Conservation (phyloP, 2,888 invertebrate genomes). For the Pocota personata region DNA sequence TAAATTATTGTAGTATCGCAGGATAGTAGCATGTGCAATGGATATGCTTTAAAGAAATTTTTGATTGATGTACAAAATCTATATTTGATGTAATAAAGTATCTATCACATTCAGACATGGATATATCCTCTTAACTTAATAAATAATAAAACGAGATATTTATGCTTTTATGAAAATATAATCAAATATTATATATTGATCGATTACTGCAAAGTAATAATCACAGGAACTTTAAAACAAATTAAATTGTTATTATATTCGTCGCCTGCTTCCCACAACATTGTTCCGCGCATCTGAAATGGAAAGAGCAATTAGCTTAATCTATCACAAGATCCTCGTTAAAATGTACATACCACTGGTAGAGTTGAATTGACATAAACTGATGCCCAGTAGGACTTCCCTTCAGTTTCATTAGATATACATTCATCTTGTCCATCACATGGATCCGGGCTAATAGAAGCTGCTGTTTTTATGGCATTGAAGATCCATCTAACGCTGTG, state of each 20-base stretch:
- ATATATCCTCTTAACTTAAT: not conserved
- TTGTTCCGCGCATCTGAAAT: slow-evolving; percentile 81
- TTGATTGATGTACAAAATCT: no score
- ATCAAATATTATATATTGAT: slow-evolving; percentile 15
- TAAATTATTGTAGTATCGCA: no score
- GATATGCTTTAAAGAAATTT: no score
- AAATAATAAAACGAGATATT: slow-evolving; percentile 9
- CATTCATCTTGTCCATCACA: slow-evolving; percentile 79
- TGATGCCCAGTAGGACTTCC: slow-evolving; percentile 79
- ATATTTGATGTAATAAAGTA: no score
- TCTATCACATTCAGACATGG: not conserved
- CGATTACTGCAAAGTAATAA: slow-evolving; percentile 27
- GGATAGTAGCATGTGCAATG: no score
- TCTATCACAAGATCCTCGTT: not conserved
- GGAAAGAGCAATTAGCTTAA: not conserved
- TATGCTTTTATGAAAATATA: slow-evolving; percentile 21
- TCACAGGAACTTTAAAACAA: slow-evolving; percentile 80
- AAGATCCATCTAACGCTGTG: slow-evolving; percentile 80
- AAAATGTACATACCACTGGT: slow-evolving; percentile 78
- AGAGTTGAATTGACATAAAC: slow-evolving; percentile 78
- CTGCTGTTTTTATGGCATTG: slow-evolving; percentile 78
- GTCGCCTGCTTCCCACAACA: slow-evolving; percentile 80
- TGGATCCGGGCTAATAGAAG: slow-evolving; percentile 80
- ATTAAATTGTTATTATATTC: slow-evolving; percentile 77
- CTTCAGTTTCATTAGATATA: slow-evolving; percentile 76